Evolutionary conservation across 1,140 invertebrate species (phyloP).

Genomic region (roundworm (Caenorhabditis elegans)): DNA sequence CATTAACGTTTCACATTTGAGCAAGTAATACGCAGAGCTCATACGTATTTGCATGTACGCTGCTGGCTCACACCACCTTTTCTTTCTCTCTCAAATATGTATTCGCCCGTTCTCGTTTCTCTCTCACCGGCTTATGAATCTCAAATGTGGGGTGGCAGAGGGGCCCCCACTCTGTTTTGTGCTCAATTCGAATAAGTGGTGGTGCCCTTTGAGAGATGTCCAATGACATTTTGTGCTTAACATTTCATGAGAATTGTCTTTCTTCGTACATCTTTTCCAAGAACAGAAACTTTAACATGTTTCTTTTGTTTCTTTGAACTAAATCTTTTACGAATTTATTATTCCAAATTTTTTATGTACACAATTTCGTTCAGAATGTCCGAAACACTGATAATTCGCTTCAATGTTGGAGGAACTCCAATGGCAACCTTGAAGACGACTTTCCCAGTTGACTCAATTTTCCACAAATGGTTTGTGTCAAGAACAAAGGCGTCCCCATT

Average conservation of each 20-base stretch:
- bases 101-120: conserved; percentile 13
- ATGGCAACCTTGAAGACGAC: conserved; percentile 33
- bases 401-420: conserved; percentile 39
- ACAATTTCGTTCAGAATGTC: background rate
- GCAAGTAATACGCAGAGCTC: background rate
- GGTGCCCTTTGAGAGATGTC: conserved; percentile 14
- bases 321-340: no score
- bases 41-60: background rate
- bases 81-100: background rate
- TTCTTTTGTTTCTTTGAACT: no score
- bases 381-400: conserved; percentile 34
- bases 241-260: conserved; percentile 15
- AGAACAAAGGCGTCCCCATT: conserved; percentile 35
- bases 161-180: background rate
- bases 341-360: no score
- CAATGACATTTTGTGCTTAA: conserved; percentile 21
- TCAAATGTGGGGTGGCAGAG: background rate
- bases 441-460: conserved; percentile 28
- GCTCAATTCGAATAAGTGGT: conserved; percentile 18
- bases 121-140: background rate
- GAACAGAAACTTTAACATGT: no score
- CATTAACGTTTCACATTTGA: background rate
- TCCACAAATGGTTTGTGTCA: conserved; percentile 41
- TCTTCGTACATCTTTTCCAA: no score
- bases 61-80: conserved; percentile 1